These are phyloP conservation scores for Idaea biselata DNA, from an alignment of 2,888 invertebrate genomes.

Conservation along the genomic window DNA sequence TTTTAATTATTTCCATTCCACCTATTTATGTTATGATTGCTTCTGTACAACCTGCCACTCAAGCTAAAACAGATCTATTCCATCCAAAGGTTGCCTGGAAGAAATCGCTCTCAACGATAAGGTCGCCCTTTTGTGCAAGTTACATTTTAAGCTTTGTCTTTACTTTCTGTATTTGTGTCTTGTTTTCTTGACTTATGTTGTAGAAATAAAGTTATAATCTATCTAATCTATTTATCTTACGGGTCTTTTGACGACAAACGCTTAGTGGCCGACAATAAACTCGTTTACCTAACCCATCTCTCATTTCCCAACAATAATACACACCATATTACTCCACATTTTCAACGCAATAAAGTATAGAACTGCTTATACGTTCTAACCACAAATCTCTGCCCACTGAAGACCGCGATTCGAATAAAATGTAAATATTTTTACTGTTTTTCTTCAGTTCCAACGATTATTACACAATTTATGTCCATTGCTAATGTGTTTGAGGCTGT, in stretches of 20 bases:
- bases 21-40: too few species aligned
- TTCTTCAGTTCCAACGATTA: conserved; percentile 1
- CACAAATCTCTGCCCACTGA: neutral
- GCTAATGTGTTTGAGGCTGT: neutral
- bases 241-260: neutral
- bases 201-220: too few species aligned
- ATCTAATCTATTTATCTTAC: neutral
- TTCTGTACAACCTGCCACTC: too few species aligned
- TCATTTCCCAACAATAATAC: neutral
- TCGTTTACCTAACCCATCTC: neutral
- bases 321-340: neutral
- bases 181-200: too few species aligned
- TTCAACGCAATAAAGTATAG: neutral
- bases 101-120: too few species aligned
- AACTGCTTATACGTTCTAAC: neutral
- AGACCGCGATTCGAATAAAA: neutral
- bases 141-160: too few species aligned
- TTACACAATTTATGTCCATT: neutral
- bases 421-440: neutral
- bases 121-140: too few species aligned
- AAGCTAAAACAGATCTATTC: too few species aligned
- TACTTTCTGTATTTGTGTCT: too few species aligned
- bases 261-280: neutral
- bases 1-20: too few species aligned
- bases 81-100: too few species aligned